These are phyloP conservation scores for Lasioglossum zephyrum DNA, from an alignment of 2,888 invertebrate genomes.

Conservation along the genomic window DNA sequence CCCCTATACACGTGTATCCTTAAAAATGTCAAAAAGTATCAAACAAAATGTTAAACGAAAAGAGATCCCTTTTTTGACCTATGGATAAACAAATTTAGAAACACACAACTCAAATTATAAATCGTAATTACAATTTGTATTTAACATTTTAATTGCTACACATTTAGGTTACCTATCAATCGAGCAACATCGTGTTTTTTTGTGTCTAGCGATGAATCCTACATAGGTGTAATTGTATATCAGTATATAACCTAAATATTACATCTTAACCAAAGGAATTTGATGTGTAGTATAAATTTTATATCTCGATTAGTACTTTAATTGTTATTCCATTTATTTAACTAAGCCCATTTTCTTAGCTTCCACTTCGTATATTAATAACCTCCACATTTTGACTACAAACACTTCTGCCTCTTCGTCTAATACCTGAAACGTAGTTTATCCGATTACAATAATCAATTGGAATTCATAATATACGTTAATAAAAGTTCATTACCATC, in stretches of 20 bases:
- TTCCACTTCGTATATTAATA: slow-evolving; percentile 99
- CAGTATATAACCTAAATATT: slow-evolving; percentile 75
- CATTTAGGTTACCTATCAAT: slow-evolving; percentile 69
- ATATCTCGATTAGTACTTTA: slow-evolving; percentile 72
- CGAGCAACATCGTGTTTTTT: slow-evolving; percentile 62
- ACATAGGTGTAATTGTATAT: slow-evolving; percentile 66
- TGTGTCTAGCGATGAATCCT: slow-evolving; percentile 54
- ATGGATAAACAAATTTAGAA: slow-evolving; percentile 35
- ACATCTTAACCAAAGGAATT: slow-evolving; percentile 75
- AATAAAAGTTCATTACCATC: slow-evolving; percentile 87
- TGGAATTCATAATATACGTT: background rate
- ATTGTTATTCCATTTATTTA: slow-evolving; percentile 85
- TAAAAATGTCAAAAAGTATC: slow-evolving; percentile 12
- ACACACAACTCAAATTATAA: slow-evolving; percentile 69
- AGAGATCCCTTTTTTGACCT: background rate
- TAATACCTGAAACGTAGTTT: slow-evolving; percentile 90
- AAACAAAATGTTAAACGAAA: background rate
- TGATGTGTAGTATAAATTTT: slow-evolving; percentile 76
- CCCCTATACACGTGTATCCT: background rate
- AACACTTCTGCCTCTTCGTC: slow-evolving; percentile 99
- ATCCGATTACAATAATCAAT: slow-evolving; percentile 8
- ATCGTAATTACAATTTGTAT: slow-evolving; percentile 78
- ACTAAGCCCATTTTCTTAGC: slow-evolving; percentile 97
- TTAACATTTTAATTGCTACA: slow-evolving; percentile 74
- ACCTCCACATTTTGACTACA: slow-evolving; percentile 99